A percentile compares a stretch with the other conserved stretches of the same genome.
Conservation (phyloP, 2,113 vertebrate genomes). For the Phocoena sinus region DNA sequence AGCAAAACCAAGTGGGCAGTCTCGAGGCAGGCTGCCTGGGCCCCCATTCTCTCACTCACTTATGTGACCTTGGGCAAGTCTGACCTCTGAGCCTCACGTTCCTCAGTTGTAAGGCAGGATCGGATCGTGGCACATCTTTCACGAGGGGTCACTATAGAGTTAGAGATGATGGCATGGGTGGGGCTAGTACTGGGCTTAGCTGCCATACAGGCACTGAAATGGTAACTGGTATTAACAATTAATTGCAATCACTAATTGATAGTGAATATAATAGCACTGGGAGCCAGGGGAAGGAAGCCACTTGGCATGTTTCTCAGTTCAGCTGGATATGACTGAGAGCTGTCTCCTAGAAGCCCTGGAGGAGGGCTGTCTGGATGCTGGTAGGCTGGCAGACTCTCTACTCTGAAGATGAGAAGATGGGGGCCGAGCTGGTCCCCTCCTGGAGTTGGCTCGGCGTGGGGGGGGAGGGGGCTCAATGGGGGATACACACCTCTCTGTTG, state of each 20-base stretch:
- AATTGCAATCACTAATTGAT: slow-evolving; percentile 57
- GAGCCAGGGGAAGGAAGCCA: slow-evolving; percentile 39
- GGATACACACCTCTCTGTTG: neutral
- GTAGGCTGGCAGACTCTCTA: neutral
- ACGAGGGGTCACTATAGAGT: neutral
- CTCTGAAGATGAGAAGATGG: neutral
- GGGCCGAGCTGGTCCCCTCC: neutral
- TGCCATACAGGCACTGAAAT: neutral
- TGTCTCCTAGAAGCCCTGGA: slow-evolving; percentile 14
- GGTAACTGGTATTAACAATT: slow-evolving; percentile 48
- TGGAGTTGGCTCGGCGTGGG: neutral
- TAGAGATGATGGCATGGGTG: neutral
- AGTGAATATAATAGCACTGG: neutral
- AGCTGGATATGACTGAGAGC: slow-evolving; percentile 18
- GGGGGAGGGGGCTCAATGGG: neutral
- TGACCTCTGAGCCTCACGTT: neutral
- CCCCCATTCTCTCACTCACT: neutral
- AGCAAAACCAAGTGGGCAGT: neutral
- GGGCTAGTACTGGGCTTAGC: neutral
- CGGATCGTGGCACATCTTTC: fast-evolving
- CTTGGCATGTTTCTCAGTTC: slow-evolving; percentile 41
- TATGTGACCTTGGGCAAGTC: neutral
- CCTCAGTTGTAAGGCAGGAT: neutral
- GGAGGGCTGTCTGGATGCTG: neutral
- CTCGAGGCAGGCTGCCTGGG: neutral